Base-by-base conservation (phyloP, 1,140 invertebrate species). In the Cephus cinctus region DNA sequence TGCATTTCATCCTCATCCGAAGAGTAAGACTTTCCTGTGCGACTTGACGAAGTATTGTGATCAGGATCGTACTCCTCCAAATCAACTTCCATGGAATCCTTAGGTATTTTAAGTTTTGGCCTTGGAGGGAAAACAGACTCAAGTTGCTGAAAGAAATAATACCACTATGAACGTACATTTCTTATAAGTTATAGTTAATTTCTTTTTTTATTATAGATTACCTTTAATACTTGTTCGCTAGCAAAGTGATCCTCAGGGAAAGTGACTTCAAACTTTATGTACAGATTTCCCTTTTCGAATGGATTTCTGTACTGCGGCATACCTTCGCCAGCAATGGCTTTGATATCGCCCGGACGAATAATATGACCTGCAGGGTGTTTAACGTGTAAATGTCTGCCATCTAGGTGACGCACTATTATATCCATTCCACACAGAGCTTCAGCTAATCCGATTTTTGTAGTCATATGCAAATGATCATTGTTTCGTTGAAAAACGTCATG, bases 381-480 rank as follows among this genome's bases (percentile, higher is more conserved):
- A 19, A 96, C 78, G 25, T 92, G 74, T 21, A 96, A 71, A 51
- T 85, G 83, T 22, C 91, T 77, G 2, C 88, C 89, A 77, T 96
- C 93, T 38, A 96, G 78, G 71, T 96, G 94, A 57, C 85, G 81
- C 1, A 96, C 78, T 47, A 90, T 80, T 63, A 95, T 81, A 34
- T 78, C 77, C 70, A 95, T 94, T 2, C 95, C 94, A 80, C 94
- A 97, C 1, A 98, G 73, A 4, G 94, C 89, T 72, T 98, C 93
- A 2, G 89, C 89, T 21, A 98, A 67, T 23, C 81, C 81, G 14
- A 98, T 81, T 36, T 82, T 80, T 57, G 86, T 82, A 31, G 80
- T 82, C 76, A 92, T 86, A 35, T 88, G 74, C 9, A 98, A 79
- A 76, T 97, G 87, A 62, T 84, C 80, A 34, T 83, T 84, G 47